These are phyloP conservation scores for Mimas tiliae DNA, from an alignment of 2,888 invertebrate genomes.

Conservation along the genomic window DNA sequence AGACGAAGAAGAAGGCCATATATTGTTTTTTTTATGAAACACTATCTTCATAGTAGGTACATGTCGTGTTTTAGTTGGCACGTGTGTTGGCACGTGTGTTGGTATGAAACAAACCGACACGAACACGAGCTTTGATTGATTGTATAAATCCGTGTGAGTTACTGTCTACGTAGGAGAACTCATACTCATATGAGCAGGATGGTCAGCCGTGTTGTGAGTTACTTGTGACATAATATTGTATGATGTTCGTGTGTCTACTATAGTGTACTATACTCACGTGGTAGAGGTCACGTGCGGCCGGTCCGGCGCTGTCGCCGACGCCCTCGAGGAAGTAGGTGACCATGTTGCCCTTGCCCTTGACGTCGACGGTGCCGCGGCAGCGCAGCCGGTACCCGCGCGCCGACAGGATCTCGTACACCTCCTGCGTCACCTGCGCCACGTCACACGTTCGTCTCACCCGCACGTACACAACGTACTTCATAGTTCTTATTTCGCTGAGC, in stretches of 20 bases:
- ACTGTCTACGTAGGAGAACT: no score
- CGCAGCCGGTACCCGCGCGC: constrained; percentile 91
- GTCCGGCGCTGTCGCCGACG: constrained; percentile 51
- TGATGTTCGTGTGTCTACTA: no score
- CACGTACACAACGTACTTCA: neutral
- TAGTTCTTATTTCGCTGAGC: neutral
- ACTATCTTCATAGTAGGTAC: no score
- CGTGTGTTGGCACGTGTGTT: neutral
- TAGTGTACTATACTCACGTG: constrained; percentile 50
- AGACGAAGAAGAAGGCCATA: no score
- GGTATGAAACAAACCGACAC: no score
- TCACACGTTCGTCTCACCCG: constrained; percentile 18
- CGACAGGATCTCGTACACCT: constrained; percentile 92
- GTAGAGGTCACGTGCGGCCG: constrained; percentile 55
- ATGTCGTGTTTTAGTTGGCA: no score
- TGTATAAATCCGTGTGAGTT: no score
- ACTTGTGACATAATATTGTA: no score
- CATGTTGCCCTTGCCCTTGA: constrained; percentile 98
- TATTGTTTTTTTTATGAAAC: no score
- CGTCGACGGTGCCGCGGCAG: constrained; percentile 94
- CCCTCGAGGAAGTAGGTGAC: constrained; percentile 93
- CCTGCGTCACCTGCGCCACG: constrained; percentile 91
- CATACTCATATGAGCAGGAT: no score
- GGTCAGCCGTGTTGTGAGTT: no score
- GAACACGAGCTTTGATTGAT: no score